These are phyloP conservation scores for Magallana gigas DNA, from an alignment of 1,140 invertebrate species.

Conservation along the genomic window DNA sequence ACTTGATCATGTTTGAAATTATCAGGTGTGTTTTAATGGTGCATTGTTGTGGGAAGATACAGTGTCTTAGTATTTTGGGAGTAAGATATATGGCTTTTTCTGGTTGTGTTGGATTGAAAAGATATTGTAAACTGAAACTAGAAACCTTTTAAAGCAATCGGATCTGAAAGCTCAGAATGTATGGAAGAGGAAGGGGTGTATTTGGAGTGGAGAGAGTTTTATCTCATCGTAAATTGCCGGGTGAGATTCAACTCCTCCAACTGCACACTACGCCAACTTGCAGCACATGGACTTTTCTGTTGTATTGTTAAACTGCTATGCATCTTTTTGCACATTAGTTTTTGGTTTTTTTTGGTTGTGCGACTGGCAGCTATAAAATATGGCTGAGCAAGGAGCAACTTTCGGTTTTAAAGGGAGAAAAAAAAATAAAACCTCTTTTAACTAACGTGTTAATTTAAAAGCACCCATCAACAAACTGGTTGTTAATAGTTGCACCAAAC, in stretches of 20 bases:
- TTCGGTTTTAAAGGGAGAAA: too few relatives aligned
- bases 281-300: slow-evolving; percentile 41
- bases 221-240: slow-evolving; percentile 84
- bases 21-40: too few relatives aligned
- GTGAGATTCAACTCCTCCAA: slow-evolving; percentile 91
- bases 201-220: slow-evolving; percentile 84
- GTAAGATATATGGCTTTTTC: slow-evolving; percentile 3
- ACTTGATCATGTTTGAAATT: too few relatives aligned
- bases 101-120: not conserved
- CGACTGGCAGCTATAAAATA: too few relatives aligned
- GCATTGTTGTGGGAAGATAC: too few relatives aligned
- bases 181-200: slow-evolving; percentile 55
- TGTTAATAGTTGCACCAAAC: not conserved
- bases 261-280: slow-evolving; percentile 80
- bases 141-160: not conserved
- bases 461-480: not conserved
- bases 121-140: not conserved
- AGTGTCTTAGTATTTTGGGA: not conserved
- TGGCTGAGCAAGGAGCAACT: too few relatives aligned
- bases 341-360: too few relatives aligned
- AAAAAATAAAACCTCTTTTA: too few relatives aligned
- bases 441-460: too few relatives aligned
- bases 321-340: too few relatives aligned
- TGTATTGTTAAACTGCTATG: too few relatives aligned
- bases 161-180: not conserved